Conservation (phyloP, 2,888 invertebrate species). For the Charanyca ferruginea region DNA sequence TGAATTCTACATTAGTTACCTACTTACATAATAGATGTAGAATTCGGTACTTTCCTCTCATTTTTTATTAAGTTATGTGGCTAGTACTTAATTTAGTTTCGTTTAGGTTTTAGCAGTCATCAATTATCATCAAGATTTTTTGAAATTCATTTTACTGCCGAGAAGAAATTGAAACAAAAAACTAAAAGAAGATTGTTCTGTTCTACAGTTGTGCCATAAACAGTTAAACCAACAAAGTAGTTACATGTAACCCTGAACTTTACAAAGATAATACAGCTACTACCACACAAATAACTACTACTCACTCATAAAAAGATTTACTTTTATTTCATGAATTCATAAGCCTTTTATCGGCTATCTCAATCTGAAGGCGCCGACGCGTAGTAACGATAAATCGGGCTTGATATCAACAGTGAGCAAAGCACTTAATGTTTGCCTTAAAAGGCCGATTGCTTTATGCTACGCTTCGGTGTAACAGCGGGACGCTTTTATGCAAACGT, state of each 20-base stretch:
- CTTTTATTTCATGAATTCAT: constrained; percentile 30
- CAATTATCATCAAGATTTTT: too few relatives aligned
- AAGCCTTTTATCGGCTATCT: constrained; percentile 42
- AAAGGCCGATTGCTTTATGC: constrained; percentile 49
- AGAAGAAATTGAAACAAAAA: background rate
- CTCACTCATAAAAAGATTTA: constrained; percentile 43
- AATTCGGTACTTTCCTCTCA: too few relatives aligned
- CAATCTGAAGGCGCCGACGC: constrained; percentile 41
- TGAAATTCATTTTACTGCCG: too few relatives aligned
- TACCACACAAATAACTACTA: constrained; percentile 20
- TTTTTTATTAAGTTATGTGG: too few relatives aligned
- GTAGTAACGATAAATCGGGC: constrained; percentile 45
- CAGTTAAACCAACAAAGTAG: background rate
- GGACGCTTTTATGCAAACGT: constrained; percentile 61
- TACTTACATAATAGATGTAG: too few relatives aligned
- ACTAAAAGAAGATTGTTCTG: background rate
- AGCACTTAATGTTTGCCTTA: constrained; percentile 49
- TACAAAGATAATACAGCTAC: constrained; percentile 24
- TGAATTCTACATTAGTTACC: too few relatives aligned
- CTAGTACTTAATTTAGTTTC: too few relatives aligned
- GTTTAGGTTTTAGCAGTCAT: too few relatives aligned
- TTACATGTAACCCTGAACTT: constrained; percentile 32
- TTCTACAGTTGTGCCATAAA: background rate
- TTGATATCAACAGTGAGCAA: constrained; percentile 35
- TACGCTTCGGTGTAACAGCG: constrained; percentile 61